Conservation (phyloP, 2,113 vertebrate genomes). For the Miniopterus natalensis region DNA sequence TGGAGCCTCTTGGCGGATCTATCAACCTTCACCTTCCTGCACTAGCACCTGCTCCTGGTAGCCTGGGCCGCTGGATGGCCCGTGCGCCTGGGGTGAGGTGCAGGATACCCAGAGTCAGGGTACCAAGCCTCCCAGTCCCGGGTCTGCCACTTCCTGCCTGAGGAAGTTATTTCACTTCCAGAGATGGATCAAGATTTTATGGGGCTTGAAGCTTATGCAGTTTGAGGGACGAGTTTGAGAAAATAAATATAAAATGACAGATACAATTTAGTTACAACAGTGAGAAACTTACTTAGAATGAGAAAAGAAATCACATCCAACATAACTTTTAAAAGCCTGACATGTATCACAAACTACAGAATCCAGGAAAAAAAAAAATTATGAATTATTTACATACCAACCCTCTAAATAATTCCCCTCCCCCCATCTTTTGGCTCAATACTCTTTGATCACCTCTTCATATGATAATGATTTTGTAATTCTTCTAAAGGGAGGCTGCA, state of each 20-base stretch:
- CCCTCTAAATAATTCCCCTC: background rate
- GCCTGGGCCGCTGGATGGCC: background rate
- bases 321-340: background rate
- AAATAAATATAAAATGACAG: slow-evolving; percentile 3
- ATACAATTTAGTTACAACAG: background rate
- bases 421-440: slow-evolving; percentile 22
- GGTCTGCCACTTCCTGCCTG: background rate
- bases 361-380: slow-evolving; percentile 41
- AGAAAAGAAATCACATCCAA: slow-evolving; percentile 5
- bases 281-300: background rate
- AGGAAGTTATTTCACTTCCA: background rate
- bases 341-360: background rate
- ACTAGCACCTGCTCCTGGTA: background rate
- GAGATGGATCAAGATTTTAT: background rate
- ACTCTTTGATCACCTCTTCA: slow-evolving; percentile 36
- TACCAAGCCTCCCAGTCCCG: background rate
- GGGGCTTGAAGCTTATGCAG: background rate
- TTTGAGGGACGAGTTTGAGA: background rate
- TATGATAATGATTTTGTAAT: slow-evolving; percentile 58
- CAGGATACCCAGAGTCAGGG: background rate
- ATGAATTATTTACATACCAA: slow-evolving; percentile 1
- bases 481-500: slow-evolving; percentile 39
- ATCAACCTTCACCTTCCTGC: background rate
- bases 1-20: background rate
- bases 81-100: background rate